Evolutionary conservation across 2,888 invertebrate genomes (phyloP).

Genomic region (Isotomurus palustris): DNA sequence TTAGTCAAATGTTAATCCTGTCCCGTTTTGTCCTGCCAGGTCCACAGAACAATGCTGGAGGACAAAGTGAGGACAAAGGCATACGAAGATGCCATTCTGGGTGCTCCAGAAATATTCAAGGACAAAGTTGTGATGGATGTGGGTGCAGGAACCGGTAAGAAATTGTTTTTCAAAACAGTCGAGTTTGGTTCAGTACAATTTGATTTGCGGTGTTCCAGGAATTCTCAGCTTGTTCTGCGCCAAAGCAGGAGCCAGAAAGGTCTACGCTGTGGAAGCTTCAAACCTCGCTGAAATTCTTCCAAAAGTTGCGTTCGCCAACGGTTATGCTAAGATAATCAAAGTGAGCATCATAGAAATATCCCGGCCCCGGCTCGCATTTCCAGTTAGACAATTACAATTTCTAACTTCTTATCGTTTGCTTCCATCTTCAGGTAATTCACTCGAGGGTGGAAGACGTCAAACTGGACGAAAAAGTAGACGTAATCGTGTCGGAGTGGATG

Average conservation of each 20-base stretch:
- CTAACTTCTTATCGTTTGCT: not conserved
- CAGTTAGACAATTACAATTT: too few relatives aligned
- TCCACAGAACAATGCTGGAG: slow-evolving; percentile 74
- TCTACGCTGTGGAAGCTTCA: slow-evolving; percentile 80
- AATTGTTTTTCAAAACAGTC: not conserved
- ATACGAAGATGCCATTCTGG: slow-evolving; percentile 71
- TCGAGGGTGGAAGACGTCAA: slow-evolving; percentile 70
- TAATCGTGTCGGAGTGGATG: slow-evolving; percentile 97
- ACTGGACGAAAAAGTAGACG: slow-evolving; percentile 69
- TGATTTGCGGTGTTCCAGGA: too few relatives aligned
- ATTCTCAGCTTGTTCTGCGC: slow-evolving; percentile 87
- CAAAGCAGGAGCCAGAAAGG: slow-evolving; percentile 80
- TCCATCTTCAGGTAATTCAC: slow-evolving; percentile 60
- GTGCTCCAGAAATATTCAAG: slow-evolving; percentile 61
- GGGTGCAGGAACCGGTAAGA: slow-evolving; percentile 69
- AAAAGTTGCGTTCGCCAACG: slow-evolving; percentile 67
- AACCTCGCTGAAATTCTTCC: slow-evolving; percentile 62
- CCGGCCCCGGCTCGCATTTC: not conserved
- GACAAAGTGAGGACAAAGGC: slow-evolving; percentile 71
- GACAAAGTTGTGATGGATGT: slow-evolving; percentile 80
- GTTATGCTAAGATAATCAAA: slow-evolving; percentile 62
- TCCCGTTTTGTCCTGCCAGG: slow-evolving; percentile 55
- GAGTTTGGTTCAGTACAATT: not conserved
- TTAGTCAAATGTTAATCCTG: not conserved
- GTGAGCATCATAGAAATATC: slow-evolving; percentile 49